phyloP scores from a whole-genome alignment of 2,113 vertebrate genomes.

The Anseranas semipalmata region DNA sequence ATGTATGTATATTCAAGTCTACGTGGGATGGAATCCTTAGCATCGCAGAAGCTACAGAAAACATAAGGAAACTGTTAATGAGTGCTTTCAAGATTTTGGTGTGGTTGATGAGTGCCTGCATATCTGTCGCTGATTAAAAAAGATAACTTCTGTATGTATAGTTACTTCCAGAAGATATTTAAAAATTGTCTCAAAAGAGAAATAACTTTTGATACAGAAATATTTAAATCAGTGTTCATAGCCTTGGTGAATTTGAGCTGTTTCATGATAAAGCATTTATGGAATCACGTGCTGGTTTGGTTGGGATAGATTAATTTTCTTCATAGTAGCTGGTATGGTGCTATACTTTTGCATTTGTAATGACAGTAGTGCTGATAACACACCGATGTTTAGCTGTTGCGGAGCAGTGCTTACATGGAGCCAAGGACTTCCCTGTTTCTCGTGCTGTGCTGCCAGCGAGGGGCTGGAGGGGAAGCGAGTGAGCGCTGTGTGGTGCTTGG shows the following conservation, averaged over 20 bases:
- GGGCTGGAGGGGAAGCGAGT: too few relatives aligned
- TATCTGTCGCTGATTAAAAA: not conserved
- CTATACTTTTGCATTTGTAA: too few relatives aligned
- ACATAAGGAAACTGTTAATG: not conserved
- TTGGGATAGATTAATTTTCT: too few relatives aligned
- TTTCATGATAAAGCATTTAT: not conserved
- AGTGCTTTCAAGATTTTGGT: not conserved
- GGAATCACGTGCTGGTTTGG: too few relatives aligned
- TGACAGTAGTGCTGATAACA: too few relatives aligned
- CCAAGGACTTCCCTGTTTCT: too few relatives aligned
- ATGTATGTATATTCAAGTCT: accelerated
- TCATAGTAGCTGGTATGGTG: too few relatives aligned
- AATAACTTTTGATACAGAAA: not conserved
- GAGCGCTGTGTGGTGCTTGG: too few relatives aligned
- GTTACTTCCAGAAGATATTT: not conserved
- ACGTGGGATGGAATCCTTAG: not conserved
- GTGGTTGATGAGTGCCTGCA: not conserved
- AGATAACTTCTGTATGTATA: not conserved
- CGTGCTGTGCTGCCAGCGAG: too few relatives aligned
- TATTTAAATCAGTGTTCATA: not conserved
- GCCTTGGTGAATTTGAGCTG: not conserved
- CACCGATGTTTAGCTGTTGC: too few relatives aligned
- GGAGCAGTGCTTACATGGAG: too few relatives aligned
- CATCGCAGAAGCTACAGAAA: not conserved
- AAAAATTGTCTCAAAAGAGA: not conserved